Evolutionary conservation across 2,888 invertebrate genomes (phyloP).

Genomic region (Amblyjoppa fuscipennis): DNA sequence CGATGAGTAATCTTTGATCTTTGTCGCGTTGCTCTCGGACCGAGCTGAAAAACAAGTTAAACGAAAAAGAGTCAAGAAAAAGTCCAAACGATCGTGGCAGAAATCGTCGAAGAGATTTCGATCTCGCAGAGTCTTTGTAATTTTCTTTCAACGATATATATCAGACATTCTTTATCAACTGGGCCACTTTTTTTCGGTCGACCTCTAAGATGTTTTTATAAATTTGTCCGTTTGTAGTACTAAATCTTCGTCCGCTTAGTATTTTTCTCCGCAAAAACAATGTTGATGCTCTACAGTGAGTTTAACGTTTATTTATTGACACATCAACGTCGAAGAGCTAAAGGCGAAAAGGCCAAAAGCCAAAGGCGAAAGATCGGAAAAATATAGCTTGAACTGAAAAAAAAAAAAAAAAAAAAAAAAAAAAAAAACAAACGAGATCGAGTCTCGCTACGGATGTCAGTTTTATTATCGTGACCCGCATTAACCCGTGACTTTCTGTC

Average conservation of each 20-base stretch:
- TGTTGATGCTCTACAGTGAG: no score
- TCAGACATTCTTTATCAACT: no score
- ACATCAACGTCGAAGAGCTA: no score
- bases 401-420: not conserved
- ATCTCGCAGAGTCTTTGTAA: not conserved
- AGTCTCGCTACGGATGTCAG: not conserved
- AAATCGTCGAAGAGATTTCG: slow-evolving; percentile 30
- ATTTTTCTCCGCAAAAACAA: no score
- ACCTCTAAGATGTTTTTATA: no score
- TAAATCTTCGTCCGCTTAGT: no score
- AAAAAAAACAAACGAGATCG: not conserved
- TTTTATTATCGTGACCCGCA: not conserved
- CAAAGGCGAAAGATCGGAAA: not conserved
- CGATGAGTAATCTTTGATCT: slow-evolving; percentile 37
- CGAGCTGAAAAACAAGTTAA: no score
- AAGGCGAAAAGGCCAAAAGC: no score
- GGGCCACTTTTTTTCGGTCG: no score
- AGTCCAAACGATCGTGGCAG: not conserved
- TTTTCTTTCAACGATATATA: not conserved
- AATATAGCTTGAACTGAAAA: not conserved
- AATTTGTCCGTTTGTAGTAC: no score
- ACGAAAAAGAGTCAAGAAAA: no score
- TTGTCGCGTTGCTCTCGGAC: not conserved
- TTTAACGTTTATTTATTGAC: no score
- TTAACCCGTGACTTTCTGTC: not conserved